Evolutionary conservation across 1,140 invertebrate genomes (phyloP), one percentile per base, ranked within the genome.

Genomic region (Centruroides vittatus): DNA sequence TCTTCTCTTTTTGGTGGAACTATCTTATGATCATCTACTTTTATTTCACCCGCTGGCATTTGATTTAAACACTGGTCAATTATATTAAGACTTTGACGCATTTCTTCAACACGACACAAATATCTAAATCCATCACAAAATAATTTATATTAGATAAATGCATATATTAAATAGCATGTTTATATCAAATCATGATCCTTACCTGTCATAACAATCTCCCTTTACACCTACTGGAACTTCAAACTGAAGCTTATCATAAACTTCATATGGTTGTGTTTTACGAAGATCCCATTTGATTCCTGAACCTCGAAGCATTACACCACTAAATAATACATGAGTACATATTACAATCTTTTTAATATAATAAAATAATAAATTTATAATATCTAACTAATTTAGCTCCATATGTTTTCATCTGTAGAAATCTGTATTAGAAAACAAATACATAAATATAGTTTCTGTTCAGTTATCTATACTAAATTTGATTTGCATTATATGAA

Each of bases 201-300:
- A 89, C 82, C 93, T 86, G 75, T 98, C 94, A 70, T 96, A 98
- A 70, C 90, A 94, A 75, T 98, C 95, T 10, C 95, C 95, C 63
- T 93, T 87, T 8, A 79, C 83, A 5, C 95, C 96, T 70, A 98
- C 86, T 3, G 95, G 95, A 6, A 98, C 82, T 74, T 99, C 95
- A 76, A 99, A 99, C 13, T 99, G 92, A 1, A 98, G 81, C 46
- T 86, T 73, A 71, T 93, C 78, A 72, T 98, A 99, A 8, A 88
- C 93, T 76, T 98, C 95, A 73, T 99, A 98, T 1, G 95, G 95
- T 72, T 94, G 87, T 10, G 84, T 75, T 76, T 98, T 98, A 56
- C 95, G 80, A 11, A 99, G 75, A 75, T 99, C 96, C 95, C 95
- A 98, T 74, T 97, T 95, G 67, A 98, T 96, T 47, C 96, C 96